Conservation (phyloP, 2,888 invertebrate species). For the Tachina grossa region DNA sequence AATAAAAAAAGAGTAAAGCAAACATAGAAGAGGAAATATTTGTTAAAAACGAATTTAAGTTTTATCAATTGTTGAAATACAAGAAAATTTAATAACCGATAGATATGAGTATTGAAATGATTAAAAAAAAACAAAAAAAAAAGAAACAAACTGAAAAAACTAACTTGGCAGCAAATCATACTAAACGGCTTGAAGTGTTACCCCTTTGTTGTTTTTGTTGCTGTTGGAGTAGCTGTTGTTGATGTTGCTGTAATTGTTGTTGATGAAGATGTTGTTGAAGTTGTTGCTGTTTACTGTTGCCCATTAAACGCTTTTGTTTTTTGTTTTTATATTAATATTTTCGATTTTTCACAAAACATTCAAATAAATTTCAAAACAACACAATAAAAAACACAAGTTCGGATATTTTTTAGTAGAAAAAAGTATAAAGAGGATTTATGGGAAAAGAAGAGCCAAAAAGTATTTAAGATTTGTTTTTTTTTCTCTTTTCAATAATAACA, state of each 20-base stretch:
- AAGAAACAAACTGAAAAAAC: constrained; percentile 72
- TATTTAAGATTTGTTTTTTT: constrained; percentile 52
- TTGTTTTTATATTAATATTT: constrained; percentile 51
- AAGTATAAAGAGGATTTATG: constrained; percentile 22
- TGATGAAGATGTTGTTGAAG: constrained; percentile 71
- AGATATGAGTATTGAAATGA: constrained; percentile 30
- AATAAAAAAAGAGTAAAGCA: constrained; percentile 3
- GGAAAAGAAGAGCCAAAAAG: constrained; percentile 49
- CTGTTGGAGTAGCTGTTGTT: constrained; percentile 71
- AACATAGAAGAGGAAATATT: not conserved
- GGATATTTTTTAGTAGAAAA: constrained; percentile 45
- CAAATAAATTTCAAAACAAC: constrained; percentile 40
- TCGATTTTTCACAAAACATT: constrained; percentile 26
- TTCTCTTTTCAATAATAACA: constrained; percentile 38
- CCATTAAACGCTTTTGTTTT: constrained; percentile 73
- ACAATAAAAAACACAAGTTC: constrained; percentile 17
- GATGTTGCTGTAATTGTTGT: constrained; percentile 72
- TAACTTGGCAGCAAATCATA: constrained; percentile 82
- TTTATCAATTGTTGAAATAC: constrained; percentile 11
- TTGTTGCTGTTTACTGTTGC: constrained; percentile 73
- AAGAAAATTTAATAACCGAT: constrained; percentile 43
- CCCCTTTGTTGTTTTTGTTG: constrained; percentile 79
- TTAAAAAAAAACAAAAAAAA: constrained; percentile 17
- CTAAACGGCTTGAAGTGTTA: constrained; percentile 81
- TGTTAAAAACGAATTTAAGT: constrained; percentile 17